phyloP scores from a whole-genome alignment of 2,888 invertebrate genomes.

The Quadroppia sp. region DNA sequence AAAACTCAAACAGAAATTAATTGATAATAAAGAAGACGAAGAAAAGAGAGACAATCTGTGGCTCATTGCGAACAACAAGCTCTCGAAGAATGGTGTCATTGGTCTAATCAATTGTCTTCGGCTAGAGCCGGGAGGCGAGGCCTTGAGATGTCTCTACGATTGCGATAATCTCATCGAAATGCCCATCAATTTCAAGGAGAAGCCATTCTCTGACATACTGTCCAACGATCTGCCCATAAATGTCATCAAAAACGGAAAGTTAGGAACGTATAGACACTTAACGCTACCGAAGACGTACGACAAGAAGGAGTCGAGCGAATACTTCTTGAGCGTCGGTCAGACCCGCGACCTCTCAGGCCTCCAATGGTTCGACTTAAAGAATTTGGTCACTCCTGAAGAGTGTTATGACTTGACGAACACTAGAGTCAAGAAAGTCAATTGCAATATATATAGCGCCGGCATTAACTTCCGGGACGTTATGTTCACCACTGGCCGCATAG shows the following conservation, averaged over 20 bases:
- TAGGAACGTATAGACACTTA: slow-evolving; percentile 84
- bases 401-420: background rate
- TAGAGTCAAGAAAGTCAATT: slow-evolving; percentile 34
- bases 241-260: slow-evolving; percentile 56
- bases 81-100: slow-evolving; percentile 69
- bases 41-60: slow-evolving; percentile 71
- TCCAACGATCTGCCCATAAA: slow-evolving; percentile 45
- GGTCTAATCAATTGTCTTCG: slow-evolving; percentile 87
- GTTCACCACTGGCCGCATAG: slow-evolving; percentile 66
- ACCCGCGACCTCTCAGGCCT: background rate
- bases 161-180: background rate
- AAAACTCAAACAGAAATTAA: slow-evolving; percentile 72
- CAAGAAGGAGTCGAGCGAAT: background rate
- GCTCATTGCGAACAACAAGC: slow-evolving; percentile 63
- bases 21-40: slow-evolving; percentile 90
- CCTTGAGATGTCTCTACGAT: slow-evolving; percentile 8
- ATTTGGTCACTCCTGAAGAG: background rate
- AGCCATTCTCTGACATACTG: slow-evolving; percentile 14
- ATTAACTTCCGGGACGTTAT: slow-evolving; percentile 67
- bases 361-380: slow-evolving; percentile 10
- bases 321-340: background rate
- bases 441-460: slow-evolving; percentile 53
- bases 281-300: slow-evolving; percentile 63
- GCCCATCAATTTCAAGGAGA: background rate
- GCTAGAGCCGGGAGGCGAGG: slow-evolving; percentile 49